Base-by-base conservation (phyloP, 1,140 invertebrate species). In the Xylocopa sonorina region DNA sequence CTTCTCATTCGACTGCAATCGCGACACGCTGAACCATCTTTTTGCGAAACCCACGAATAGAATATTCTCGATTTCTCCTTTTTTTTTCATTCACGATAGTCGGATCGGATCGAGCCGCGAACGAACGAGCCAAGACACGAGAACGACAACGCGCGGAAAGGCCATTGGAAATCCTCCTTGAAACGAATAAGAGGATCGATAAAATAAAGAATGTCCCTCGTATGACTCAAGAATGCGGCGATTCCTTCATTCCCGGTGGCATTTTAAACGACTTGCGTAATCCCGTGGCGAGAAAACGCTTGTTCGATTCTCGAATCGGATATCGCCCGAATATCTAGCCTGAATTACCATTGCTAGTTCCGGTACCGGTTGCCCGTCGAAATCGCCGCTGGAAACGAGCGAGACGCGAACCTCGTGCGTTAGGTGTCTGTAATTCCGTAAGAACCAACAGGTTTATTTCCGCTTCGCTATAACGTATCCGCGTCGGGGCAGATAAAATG, bases 241-340 rank as follows among this genome's bases (percentile, higher is more conserved):
- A 50, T 34, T 48, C 27, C 24, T 43, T n/a, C 21, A 53, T 34
- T 43, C n/a, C 4, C 2, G 38, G n/a, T 46, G 12, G 7, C 4
- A 1, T 14, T 32, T 16, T 29, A n/a, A 46, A 21, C 3, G 29
- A 60, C 71, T 71, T 77, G 60, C 21, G 24, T 71, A 69, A 60
- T 38, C 24, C 46, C 10, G 18, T 41, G 18, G 7, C 29, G 38
- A 72, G 24, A 57, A 74, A 83, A 84, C 55, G 34, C 32, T 71
- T 32, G 12, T 6, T 48, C 53, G 46, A 43, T 53, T 48, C 18
- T 5, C 18, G 24, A 3, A 41, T 16, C 57, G 32, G 71, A 66
- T 29, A 67, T 14, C 46, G 29, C 24, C 12, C 21, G 27, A 5
- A 53, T 16, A 48, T n/a, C 24, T 48, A 14, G 16, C 1, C n/a